These are phyloP conservation scores for Calypte anna DNA, from an alignment of 2,113 vertebrate species.

Conservation along the genomic window DNA sequence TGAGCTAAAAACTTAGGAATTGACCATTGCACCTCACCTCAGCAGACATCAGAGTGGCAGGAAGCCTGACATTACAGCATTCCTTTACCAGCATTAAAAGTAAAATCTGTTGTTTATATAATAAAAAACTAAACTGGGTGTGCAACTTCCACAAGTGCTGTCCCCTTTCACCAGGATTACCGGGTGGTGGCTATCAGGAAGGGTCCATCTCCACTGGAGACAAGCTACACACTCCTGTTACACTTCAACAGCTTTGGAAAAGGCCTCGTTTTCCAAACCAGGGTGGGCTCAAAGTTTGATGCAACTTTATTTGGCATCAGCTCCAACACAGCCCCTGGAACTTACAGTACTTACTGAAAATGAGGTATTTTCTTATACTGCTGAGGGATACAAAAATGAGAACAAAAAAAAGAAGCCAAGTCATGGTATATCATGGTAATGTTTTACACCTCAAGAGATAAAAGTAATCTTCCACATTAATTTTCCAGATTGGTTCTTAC, in stretches of 20 bases:
- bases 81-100: background rate
- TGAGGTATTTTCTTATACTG: background rate
- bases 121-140: background rate
- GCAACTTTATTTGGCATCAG: background rate
- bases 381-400: background rate
- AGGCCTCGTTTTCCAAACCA: background rate
- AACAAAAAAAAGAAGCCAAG: background rate
- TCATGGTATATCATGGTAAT: background rate
- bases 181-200: background rate
- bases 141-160: background rate
- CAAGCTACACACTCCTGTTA: background rate
- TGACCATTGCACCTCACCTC: background rate
- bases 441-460: background rate
- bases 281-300: background rate
- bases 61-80: background rate
- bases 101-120: background rate
- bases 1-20: rapidly evolving
- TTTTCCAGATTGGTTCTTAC: background rate
- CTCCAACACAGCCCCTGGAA: background rate
- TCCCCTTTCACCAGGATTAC: background rate
- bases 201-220: background rate
- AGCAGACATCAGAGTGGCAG: background rate
- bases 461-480: background rate
- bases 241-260: background rate
- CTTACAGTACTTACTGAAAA: background rate